A percentile compares a stretch with the other conserved stretches of the same genome.
These are phyloP conservation scores for Orchesellides sinensis DNA, from an alignment of 2,888 invertebrate species.

Conservation along the genomic window DNA sequence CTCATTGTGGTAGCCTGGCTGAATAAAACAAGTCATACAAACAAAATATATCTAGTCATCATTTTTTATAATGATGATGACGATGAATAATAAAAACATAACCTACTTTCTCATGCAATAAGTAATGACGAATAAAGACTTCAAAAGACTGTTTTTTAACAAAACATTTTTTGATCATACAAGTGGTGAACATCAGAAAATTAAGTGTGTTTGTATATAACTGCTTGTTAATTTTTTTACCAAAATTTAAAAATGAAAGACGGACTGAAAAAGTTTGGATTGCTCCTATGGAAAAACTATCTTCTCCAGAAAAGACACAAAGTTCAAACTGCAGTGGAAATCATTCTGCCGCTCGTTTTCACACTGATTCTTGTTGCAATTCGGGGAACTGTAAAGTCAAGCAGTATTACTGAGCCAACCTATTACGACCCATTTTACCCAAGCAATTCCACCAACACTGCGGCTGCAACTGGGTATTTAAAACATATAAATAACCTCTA, in stretches of 20 bases:
- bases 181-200: too few relatives aligned
- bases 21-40: too few relatives aligned
- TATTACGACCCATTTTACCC: constrained; percentile 75
- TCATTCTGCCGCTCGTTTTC: constrained; percentile 83
- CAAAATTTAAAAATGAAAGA: constrained; percentile 49
- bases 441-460: constrained; percentile 1
- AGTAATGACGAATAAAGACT: too few relatives aligned
- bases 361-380: constrained; percentile 84
- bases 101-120: not conserved
- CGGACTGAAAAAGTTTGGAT: constrained; percentile 78
- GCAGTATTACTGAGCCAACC: constrained; percentile 75
- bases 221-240: too few relatives aligned
- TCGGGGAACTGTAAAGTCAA: constrained; percentile 83
- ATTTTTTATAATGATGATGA: not conserved
- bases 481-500: not conserved
- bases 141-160: too few relatives aligned
- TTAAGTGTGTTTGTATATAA: too few relatives aligned
- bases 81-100: not conserved
- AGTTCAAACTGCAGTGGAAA: constrained; percentile 83
- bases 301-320: constrained; percentile 86
- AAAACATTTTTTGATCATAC: too few relatives aligned
- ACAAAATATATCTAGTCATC: too few relatives aligned
- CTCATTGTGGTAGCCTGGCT: too few relatives aligned
- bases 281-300: constrained; percentile 91
- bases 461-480: constrained; percentile 76